A percentile compares a stretch with the other conserved stretches of the same genome.
Evolutionary conservation across 2,113 vertebrate species (phyloP).

Genomic region (Elephantulus edwardii): DNA sequence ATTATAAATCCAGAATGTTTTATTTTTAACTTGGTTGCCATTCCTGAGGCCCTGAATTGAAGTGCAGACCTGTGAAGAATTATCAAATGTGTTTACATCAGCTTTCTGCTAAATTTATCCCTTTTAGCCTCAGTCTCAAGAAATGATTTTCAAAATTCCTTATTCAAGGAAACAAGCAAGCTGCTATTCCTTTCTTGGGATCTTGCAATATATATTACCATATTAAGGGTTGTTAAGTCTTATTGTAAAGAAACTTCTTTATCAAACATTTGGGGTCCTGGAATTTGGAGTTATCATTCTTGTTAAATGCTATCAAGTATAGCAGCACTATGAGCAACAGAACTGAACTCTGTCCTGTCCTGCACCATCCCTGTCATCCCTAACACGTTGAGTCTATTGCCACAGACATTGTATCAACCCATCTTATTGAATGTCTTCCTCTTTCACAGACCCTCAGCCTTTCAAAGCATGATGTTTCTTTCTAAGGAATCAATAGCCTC

Average conservation of each 20-base stretch:
- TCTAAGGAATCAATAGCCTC: too few species aligned
- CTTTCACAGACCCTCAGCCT: too few species aligned
- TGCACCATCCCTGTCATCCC: too few species aligned
- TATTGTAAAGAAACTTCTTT: neutral
- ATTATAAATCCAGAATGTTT: constrained; percentile 42
- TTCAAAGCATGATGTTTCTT: too few species aligned
- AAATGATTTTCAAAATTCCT: neutral
- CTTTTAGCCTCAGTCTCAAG: neutral
- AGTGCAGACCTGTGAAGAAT: constrained; percentile 42
- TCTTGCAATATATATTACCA: neutral
- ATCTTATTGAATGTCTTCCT: too few species aligned
- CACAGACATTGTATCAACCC: too few species aligned
- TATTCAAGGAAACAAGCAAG: constrained; percentile 4
- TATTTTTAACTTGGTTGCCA: constrained; percentile 41
- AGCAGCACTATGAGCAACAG: too few species aligned
- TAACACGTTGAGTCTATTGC: too few species aligned
- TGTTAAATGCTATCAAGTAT: too few species aligned
- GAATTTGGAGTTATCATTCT: neutral
- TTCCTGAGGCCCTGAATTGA: constrained; percentile 16
- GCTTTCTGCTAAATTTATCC: neutral
- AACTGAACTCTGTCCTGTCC: too few species aligned
- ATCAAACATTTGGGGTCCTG: neutral
- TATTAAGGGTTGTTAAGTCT: constrained; percentile 16
- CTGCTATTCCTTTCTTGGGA: neutral
- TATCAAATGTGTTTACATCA: constrained; percentile 25